phyloP scores from a whole-genome alignment of 2,888 invertebrate species.

The Pterostichus niger region DNA sequence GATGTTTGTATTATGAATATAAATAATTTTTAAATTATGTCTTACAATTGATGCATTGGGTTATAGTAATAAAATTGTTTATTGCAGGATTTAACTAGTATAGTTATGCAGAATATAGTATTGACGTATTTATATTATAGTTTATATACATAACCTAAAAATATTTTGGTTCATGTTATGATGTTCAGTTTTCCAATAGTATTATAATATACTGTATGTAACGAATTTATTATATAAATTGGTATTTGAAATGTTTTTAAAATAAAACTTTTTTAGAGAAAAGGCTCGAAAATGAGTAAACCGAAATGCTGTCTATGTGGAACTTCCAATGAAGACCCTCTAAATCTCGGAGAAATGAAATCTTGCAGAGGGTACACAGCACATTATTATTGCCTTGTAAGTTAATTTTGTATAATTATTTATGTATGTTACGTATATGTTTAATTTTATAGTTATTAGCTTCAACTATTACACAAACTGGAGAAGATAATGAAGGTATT shows the following conservation, averaged over 20 bases:
- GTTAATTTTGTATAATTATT: conserved; percentile 70
- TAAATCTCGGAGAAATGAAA: conserved; percentile 80
- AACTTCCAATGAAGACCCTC: conserved; percentile 78
- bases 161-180: background rate
- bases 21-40: background rate
- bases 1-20: background rate
- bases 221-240: background rate
- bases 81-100: background rate
- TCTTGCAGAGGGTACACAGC: conserved; percentile 80
- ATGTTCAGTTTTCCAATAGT: background rate
- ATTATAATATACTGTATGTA: background rate
- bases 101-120: background rate
- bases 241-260: background rate
- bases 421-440: no score
- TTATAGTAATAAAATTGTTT: background rate
- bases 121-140: background rate
- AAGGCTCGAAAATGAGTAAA: conserved; percentile 70
- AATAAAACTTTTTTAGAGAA: background rate
- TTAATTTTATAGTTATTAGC: conserved; percentile 78
- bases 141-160: background rate
- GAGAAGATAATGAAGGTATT: conserved; percentile 84
- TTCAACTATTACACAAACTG: conserved; percentile 84
- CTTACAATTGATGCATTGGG: background rate
- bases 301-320: conserved; percentile 80
- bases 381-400: conserved; percentile 89